Base-by-base conservation (phyloP, 2,888 invertebrate species). In the Dione juno region DNA sequence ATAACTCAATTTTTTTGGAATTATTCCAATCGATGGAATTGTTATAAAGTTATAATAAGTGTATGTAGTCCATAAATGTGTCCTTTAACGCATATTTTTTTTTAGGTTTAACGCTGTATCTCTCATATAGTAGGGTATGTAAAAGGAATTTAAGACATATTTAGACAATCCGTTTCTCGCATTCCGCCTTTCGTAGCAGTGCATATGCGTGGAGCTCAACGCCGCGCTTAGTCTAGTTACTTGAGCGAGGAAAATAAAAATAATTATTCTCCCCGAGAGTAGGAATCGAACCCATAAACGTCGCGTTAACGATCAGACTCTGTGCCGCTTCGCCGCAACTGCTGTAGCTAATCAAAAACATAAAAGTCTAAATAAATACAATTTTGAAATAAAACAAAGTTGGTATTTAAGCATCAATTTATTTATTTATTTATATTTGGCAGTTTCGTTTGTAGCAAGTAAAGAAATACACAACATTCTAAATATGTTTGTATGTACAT, bases 361-460 rank as follows among this genome's bases (percentile, higher is more conserved):
- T 28, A 28, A n/a, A 2, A 28, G 28, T 28, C 28, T 28, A 28
- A 28, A 28, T 28, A 28, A 28, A 28, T 28, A 28, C 11, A 19
- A 7, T 21, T n/a, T 16, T 73, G 43, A 69, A 78, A 73, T 69
- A 76, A 74, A 76, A 75, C 76, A 74, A 68, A 48, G 69, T 21
- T 71, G 71, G 77, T 79, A 48, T 48, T 82, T 73, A 88, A 88
- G 88, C 88, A 81, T 84, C 76, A 75, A 80, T 88, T 89, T 86
- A 87, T 86, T 84, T 81, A 84, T 86, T 86, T 82, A 89, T n/a
- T n/a, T n/a, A 85, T 78, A 84, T 91, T 91, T 90, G 90, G 90
- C 90, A 88, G 85, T 85, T 84, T 79, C 77, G 78, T 84, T 81
- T 78, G 79, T 84, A 86, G 87, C 85, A 83, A 77, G 83, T 78